Evolutionary conservation across 2,113 vertebrate genomes (phyloP), one percentile per base, ranked within the genome.

Genomic region (Anseranas semipalmata): DNA sequence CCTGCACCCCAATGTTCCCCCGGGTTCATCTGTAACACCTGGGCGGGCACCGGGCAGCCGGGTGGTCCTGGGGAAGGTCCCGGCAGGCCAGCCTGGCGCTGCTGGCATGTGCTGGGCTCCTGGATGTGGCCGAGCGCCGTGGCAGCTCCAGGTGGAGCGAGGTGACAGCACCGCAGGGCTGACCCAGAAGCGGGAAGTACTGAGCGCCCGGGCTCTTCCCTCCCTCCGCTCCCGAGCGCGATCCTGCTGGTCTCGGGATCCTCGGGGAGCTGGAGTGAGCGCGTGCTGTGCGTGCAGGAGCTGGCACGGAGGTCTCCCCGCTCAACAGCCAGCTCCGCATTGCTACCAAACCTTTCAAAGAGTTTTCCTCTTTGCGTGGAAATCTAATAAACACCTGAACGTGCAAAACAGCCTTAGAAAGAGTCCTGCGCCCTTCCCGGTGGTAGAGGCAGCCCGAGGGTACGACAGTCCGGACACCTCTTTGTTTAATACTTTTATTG

Each of bases 401-500:
- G 10, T 56, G 7, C 25, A 70, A 43, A 90, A 60, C 0, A 0
- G 16, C 35, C 67, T 67, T 77, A 32, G 10, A 12, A 32, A 30
- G 53, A 67, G 9, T 84, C 18, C 27, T 43, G 3, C 12, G 18
- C 27, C 2, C 1, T 70, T 88, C 35, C 55, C 0, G 0, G 3
- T 48, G 35, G 21, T 59, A 27, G 28, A 52, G 1, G 1, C 28
- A 68, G 73, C 35, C 35, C 39, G 6, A n/a, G 22, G n/a, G 8
- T 15, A 7, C 1, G 0, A 9, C n/a, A 88, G 22, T 80, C 86
- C 21, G 19, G 90, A 95, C 68, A 71, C 43, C 3, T 58, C 18
- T 95, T 94, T 68, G 39, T 96, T 74, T 68, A 78, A 30, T 87
- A 96, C 15, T 45, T 97, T 97, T 97, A 97, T 96, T 97, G 96